Percentiles rank a stretch among this genome's conserved stretches.
phyloP scores from a whole-genome alignment of 1,140 invertebrate species.

The Vanessa tameamea region DNA sequence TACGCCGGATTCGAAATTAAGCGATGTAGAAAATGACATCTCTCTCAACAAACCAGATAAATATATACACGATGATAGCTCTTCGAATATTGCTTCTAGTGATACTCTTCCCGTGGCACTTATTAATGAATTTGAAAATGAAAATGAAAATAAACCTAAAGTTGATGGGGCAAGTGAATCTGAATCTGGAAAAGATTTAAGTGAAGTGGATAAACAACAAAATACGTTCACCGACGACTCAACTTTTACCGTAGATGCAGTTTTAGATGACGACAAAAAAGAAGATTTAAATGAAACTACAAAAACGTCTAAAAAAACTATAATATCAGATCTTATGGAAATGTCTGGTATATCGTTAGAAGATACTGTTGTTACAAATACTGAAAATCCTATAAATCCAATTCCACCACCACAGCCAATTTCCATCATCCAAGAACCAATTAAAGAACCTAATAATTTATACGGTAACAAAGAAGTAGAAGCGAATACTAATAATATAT shows the following conservation, averaged over 20 bases:
- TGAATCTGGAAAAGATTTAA: background rate
- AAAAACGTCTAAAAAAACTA: constrained; percentile 44
- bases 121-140: background rate
- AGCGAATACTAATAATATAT: background rate
- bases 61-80: background rate
- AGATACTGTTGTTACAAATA: constrained; percentile 40
- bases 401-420: background rate
- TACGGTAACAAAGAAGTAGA: background rate
- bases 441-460: background rate
- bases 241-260: too few species aligned
- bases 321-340: constrained; percentile 75
- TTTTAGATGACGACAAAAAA: background rate
- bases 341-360: constrained; percentile 71
- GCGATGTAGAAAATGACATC: background rate
- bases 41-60: background rate
- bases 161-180: background rate
- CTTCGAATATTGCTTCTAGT: background rate
- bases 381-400: constrained; percentile 10
- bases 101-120: background rate
- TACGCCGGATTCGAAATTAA: too few species aligned
- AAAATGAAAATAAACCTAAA: background rate
- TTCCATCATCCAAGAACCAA: background rate
- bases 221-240: background rate
- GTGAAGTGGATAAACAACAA: background rate
- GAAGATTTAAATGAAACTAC: background rate